These are phyloP conservation scores for Eulemur albifrons DNA, from an alignment of 2,797 vertebrate genomes.

Conservation along the genomic window DNA sequence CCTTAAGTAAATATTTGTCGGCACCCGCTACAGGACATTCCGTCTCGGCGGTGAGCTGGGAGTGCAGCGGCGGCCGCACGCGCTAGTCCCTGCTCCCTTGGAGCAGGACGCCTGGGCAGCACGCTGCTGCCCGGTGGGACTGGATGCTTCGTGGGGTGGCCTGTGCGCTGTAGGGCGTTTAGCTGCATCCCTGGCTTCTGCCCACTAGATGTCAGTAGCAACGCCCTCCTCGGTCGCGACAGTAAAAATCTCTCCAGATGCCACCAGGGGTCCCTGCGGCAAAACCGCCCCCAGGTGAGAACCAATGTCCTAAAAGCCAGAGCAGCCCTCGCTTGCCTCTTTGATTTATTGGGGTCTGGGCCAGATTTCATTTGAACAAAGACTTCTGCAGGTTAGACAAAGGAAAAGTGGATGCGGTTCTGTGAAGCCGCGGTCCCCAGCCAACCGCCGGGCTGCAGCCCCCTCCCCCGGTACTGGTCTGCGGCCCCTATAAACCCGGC, in stretches of 20 bases:
- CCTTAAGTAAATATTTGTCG: background rate
- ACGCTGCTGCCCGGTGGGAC: background rate
- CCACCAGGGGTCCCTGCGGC: background rate
- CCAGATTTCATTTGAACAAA: background rate
- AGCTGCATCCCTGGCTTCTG: background rate
- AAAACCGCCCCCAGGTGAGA: background rate
- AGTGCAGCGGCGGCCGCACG: background rate
- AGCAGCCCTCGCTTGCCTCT: background rate
- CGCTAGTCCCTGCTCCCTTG: background rate
- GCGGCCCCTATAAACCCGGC: no score
- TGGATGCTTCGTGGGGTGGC: background rate
- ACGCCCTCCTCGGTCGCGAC: background rate
- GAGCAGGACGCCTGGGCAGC: background rate
- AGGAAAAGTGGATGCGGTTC: background rate
- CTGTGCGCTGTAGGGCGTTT: background rate
- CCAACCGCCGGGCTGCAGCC: no score
- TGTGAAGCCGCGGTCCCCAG: background rate
- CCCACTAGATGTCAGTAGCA: background rate
- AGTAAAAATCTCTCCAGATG: background rate
- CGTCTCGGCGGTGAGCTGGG: background rate
- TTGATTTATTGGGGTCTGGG: background rate
- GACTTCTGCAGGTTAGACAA: background rate
- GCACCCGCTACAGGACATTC: background rate
- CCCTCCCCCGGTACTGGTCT: fast-evolving
- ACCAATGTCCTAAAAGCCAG: background rate